Base-by-base conservation (phyloP, 2,113 vertebrate genomes). In the Labeo catla region DNA sequence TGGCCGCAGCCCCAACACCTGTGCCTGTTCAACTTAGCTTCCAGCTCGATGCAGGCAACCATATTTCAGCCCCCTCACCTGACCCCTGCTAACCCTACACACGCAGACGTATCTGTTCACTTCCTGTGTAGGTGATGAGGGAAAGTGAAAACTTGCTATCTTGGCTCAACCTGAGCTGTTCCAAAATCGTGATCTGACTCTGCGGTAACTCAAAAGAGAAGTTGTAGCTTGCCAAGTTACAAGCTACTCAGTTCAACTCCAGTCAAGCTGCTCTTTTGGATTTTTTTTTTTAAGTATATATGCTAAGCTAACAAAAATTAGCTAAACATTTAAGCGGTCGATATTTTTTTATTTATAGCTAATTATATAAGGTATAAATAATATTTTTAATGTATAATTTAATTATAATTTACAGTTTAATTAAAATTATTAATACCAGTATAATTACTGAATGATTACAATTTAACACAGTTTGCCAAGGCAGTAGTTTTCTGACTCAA, bases 1-100 rank as follows among this genome's bases (percentile, higher is more conserved):
- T 89, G 92, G 89, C 90, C 84, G 54, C 84, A 63, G 59, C 74
- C 86, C 89, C 87, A 88, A 89, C 91, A 93, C 86, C 90, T 91
- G 89, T 47, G 87, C 76, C 36, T 77, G 43, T 73, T 68, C 85
- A 86, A 80, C 54, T 54, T 16, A 34, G 39, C 50, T 78, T 73
- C 76, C 76, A 80, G 43, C 83, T 84, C 76, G 15, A 11, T 23
- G 43, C 65, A 84, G 54, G 34, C 74, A 81, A 13, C 23, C 50
- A 73, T 72, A 80, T 72, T 79, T 79, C 82, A 84, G 36, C 9
- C 82, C 36, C 76, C 61, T 19, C 63, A 63, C 66, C 76, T 80
- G 83, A 84, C 82, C 83, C 23, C 54, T 73, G 39, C 70, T 50
- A 49, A 83, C 68, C 28, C 63, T 57, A 61, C 34, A 39, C 34